Evolutionary conservation across 2,797 vertebrate genomes (phyloP), one percentile per base, ranked within the genome.

Genomic region (Poecilia wingei): DNA sequence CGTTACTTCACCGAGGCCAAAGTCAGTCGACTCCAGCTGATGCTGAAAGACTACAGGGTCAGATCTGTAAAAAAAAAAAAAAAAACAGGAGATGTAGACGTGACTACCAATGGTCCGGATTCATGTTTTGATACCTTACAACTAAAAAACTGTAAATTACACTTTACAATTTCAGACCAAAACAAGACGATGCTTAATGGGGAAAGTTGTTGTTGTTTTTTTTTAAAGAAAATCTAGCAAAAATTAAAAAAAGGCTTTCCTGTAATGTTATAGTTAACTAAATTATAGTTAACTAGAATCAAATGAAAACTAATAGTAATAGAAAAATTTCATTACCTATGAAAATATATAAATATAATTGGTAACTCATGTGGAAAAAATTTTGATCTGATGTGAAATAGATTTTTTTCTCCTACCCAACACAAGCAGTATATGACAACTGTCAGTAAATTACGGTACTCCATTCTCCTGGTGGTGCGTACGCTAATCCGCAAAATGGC

Each of bases 1-100:
- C 76, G 39, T 64, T 51, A 64, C 68, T 76, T 66, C 72, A 69
- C 45, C 16, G 41, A 64, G 70, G 70, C n/a, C 74, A 72, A 80
- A 75, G 73, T 22, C 51, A 2, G 51, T 25, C 20, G 9, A 49
- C 51, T 77, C 31, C 2, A n/a, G 43, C 70, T 74, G n/a, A 74
- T 69, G 33, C 33, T 66, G 41, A 31, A 6, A 69, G 64, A 57
- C 33, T 22, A 18, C 12, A 49, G 10, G 66, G 10, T 69, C 39
- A 69, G 43, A 7, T 43, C 20, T 41, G 33, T 68, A 66, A 66
- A 66, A 22, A 20, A 7, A 51, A 51, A 51, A 0, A 3, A 22
- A 51, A 7, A 1, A 66, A 61, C 33, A 68, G 64, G 36, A 41
- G 8, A 41, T 25, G 36, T 43, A 43, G 1, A 14, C 66, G 2